Conservation (phyloP, 2,113 vertebrate genomes). For the Baryphthengus martii region DNA sequence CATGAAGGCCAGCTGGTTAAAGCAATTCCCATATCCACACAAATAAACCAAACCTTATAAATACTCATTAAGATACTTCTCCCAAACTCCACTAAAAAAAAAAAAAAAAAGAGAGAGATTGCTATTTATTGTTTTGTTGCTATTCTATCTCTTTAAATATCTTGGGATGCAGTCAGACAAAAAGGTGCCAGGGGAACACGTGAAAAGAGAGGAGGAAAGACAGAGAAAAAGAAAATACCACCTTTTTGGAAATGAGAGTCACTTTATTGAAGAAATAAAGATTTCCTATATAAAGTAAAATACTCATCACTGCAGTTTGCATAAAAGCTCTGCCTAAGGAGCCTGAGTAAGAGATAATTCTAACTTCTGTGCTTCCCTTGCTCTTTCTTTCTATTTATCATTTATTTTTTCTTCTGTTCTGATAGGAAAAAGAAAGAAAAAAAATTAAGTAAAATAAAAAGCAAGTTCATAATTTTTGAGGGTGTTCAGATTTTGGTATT, state of each 20-base stretch:
- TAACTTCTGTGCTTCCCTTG: not conserved
- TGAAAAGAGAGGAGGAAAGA: not conserved
- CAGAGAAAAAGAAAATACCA: not conserved
- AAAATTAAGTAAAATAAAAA: not conserved
- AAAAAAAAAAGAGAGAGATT: not conserved
- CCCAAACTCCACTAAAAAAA: not conserved
- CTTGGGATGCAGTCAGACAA: not conserved
- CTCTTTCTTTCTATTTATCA: not conserved
- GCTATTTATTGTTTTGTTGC: not conserved
- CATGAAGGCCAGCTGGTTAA: conserved; percentile 6
- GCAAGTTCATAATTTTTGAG: not conserved
- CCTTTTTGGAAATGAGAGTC: not conserved
- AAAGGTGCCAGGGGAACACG: not conserved
- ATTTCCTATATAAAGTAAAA: conserved; percentile 4
- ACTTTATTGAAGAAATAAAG: conserved; percentile 40
- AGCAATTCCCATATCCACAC: not conserved
- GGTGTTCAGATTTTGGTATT: not conserved
- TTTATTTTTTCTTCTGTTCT: not conserved
- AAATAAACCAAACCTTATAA: not conserved
- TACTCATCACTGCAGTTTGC: not conserved
- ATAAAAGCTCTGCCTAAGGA: not conserved
- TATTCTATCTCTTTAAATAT: not conserved
- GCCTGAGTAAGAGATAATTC: not conserved
- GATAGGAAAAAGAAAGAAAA: not conserved
- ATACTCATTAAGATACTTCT: not conserved